Base-by-base conservation (phyloP, 2,113 vertebrate species). In the Engystomops pustulosus region DNA sequence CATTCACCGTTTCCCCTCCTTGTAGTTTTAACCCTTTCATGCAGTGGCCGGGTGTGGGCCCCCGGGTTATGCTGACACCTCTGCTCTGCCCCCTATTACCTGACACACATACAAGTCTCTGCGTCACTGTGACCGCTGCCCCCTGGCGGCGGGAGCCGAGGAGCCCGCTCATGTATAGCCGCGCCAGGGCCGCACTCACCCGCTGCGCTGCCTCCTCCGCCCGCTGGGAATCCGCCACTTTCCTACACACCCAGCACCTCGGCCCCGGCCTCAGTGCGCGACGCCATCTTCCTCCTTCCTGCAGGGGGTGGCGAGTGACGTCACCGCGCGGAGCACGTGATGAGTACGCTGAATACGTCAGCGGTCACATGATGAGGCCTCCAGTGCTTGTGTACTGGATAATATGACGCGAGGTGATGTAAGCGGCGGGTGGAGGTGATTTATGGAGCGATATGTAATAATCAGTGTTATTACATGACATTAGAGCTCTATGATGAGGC, bases 201-300 rank as follows among this genome's bases (percentile, higher is more conserved):
- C 62, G 62, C 62, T 67, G 62, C 18, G 62, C 30, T 10, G 62
- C 32, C 62, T 34, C 62, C 62, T 7, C 62, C 6, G 10, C 62
- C 6, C 6, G 15, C 1, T 18, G 27, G 18, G 7, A 32, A 20
- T 20, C 45, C 3, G 44, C 8, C 25, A 51, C 45, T 47, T 34
- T 30, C 3, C 25, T 30, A 75, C 72, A 32, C 45, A 75, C 25
- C 45, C 72, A 72, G 30, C n/a, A 3, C 55, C n/a, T 27, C 23
- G 3, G 23, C 93, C 91, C 91, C 93, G 91, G 91, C 86, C 92
- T 92, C 91, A 89, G 87, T 90, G 92, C 90, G 87, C 88, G 90
- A 89, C 92, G 93, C 94, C 93, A 95, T 95, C 91, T 69, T 80
- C 79, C 79, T 68, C 27, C 44, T 93, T 90, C 91, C 88, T 91